These are phyloP conservation scores for Melanotaenia pygmaea DNA, from an alignment of 2,797 vertebrate species.

Conservation along the genomic window DNA sequence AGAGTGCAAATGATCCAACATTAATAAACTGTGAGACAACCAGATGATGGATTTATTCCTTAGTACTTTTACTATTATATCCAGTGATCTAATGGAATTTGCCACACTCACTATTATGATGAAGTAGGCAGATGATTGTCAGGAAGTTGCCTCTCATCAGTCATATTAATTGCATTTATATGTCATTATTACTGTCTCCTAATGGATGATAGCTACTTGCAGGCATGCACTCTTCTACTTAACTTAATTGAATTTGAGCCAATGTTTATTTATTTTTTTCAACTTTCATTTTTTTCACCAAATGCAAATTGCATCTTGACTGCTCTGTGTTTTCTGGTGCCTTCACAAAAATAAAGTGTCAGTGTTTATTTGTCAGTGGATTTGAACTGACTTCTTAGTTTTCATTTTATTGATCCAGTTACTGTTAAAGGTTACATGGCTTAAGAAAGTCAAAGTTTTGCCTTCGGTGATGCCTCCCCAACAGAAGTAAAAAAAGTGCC, in stretches of 20 bases:
- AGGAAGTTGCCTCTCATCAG: constrained; percentile 76
- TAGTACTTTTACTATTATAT: constrained; percentile 59
- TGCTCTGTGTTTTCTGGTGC: constrained; percentile 38
- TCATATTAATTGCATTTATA: constrained; percentile 82
- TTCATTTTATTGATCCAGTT: constrained; percentile 70
- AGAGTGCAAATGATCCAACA: constrained; percentile 44
- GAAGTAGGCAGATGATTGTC: constrained; percentile 77
- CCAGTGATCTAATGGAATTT: constrained; percentile 74
- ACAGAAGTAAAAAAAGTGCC: constrained; percentile 38
- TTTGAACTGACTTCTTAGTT: constrained; percentile 70
- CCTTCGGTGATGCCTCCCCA: constrained; percentile 47
- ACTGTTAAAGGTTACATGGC: constrained; percentile 72
- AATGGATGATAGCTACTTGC: constrained; percentile 71
- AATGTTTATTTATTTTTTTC: constrained; percentile 36
- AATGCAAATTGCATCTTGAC: constrained; percentile 54
- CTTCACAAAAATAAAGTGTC: constrained; percentile 27
- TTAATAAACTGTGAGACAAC: constrained; percentile 63
- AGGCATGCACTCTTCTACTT: constrained; percentile 56
- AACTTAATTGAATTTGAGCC: constrained; percentile 72
- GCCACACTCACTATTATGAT: constrained; percentile 75
- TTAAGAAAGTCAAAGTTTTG: constrained; percentile 66
- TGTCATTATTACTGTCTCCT: constrained; percentile 75
- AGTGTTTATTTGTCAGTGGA: constrained; percentile 70
- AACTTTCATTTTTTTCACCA: constrained; percentile 25
- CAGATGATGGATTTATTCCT: constrained; percentile 69